Base-by-base conservation (phyloP, 2,797 vertebrate genomes). In the Antennarius maculatus region DNA sequence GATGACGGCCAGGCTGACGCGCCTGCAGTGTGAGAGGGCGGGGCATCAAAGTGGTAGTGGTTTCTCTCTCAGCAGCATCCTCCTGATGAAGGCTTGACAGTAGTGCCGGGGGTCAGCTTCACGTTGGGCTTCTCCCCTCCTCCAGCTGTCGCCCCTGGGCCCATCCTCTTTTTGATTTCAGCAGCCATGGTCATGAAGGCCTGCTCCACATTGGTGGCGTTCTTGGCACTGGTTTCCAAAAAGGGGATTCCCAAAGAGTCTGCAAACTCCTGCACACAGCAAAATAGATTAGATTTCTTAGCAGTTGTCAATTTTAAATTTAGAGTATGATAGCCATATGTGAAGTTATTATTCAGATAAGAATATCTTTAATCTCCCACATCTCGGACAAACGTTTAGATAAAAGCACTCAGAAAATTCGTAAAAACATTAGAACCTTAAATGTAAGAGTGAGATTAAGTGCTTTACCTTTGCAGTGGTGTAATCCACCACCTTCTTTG, bases 151-250 rank as follows among this genome's bases (percentile, higher is more conserved):
- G 97, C 97, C 86, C 97, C 97, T 4, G 97, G 97, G 48, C 97
- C 97, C 97, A 98, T 99, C 86, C 97, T 93, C 91, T 98, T 98
- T 93, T 99, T 98, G 89, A 98, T 99, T 91, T 99, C 97, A 3
- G 97, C 97, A 86, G 97, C 97, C 97, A 99, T 99, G 67, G 97
- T 99, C 97, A 98, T 98, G 93, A 99, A 99, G 94, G 97, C 97
- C 94, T 99, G 97, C 95, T 98, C 97, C 92, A 99, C 97, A 69
- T 99, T 99, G 83, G 96, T 98, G 88, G 97, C 96, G 0, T 98
- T 99, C 93, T 99, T 99, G 91, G 97, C 97, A 60, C 97, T 98
- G 80, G 97, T 98, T 97, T 99, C 97, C 96, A 99, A 95, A 92
- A 98, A 99, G 0, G 97, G 97, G 88, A 99, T 98, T 81, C 93